Base-by-base conservation (phyloP, 2,113 vertebrate genomes). In the Ictalurus punctatus region DNA sequence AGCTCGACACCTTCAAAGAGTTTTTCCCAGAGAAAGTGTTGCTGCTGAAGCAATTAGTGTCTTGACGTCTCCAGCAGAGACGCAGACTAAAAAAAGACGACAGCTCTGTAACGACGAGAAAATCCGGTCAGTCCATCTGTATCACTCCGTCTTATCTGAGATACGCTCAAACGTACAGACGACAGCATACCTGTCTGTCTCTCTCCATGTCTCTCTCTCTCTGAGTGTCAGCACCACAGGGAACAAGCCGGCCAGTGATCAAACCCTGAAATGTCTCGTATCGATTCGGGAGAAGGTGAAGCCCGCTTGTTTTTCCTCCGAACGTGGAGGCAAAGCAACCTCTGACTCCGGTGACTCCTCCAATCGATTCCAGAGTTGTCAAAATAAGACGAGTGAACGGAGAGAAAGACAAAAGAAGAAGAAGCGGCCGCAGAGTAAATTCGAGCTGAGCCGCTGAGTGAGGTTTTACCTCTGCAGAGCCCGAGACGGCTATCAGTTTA, bases 321-420 rank as follows among this genome's bases (percentile, higher is more conserved):
- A 83, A 58, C 56, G 44, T 19, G 54, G 65, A 90, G 73, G 80
- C 71, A 65, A 67, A 71, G 79, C 71, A 91, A 61, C 74, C n/a
- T 56, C 40, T 67, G 27, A 88, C 85, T 88, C 91, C n/a, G 4
- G 87, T 56, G 17, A 23, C 27, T 52, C 37, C 48, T 52, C 69
- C 2, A 63, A 88, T 87, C 80, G 37, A 90, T 91, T 89, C 48
- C 81, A 63, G 83, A 85, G 84, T 87, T 89, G 91, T 91, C 85
- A 88, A 89, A 88, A 90, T 83, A 87, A 73, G 90, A 83, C 79
- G n/a, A 83, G 52, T 19, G 40, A 27, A 44, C 81, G 71, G 8
- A 69, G 8, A 84, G 83, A 85, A 4, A 14, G 2, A 56, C 0
- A 56, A 13, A 56, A 14, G 13, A 76, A 2, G 6, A 52, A 85